phyloP scores from a whole-genome alignment of 2,797 vertebrate species.

The Setipinna tenuifilis region DNA sequence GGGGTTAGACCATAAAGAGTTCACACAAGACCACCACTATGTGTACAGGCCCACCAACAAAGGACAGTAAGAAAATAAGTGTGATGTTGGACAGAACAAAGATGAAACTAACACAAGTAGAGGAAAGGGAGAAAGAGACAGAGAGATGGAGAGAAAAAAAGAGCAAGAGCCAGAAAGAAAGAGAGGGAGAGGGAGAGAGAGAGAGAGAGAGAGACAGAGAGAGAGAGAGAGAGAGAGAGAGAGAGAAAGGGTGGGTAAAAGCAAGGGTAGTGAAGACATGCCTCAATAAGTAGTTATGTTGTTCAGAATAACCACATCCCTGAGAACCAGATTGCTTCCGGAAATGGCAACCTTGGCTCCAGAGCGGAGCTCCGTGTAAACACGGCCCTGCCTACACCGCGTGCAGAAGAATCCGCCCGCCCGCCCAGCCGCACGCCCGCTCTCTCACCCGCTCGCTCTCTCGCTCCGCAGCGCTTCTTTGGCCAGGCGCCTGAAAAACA shows the following conservation, averaged over 20 bases:
- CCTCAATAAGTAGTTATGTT: constrained; percentile 7
- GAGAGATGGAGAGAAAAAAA: background rate
- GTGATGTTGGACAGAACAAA: background rate
- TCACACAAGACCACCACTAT: constrained; percentile 25
- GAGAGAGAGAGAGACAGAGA: background rate
- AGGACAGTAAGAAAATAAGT: background rate
- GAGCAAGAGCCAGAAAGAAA: background rate
- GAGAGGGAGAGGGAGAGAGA: background rate
- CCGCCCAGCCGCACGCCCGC: too few species aligned
- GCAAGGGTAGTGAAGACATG: background rate
- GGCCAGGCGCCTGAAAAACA: background rate
- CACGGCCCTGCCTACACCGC: constrained; percentile 47
- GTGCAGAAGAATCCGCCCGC: background rate
- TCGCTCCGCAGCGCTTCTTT: background rate
- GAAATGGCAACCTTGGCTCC: constrained; percentile 37
- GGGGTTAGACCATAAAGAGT: constrained; percentile 22
- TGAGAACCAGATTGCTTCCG: constrained; percentile 16
- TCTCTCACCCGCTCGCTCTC: background rate
- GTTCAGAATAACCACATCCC: constrained; percentile 36
- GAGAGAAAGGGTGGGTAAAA: background rate
- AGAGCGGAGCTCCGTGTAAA: constrained; percentile 46
- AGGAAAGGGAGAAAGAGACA: background rate
- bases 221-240: background rate
- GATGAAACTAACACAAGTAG: background rate
- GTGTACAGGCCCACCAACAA: background rate